Evolutionary conservation across 2,888 invertebrate species (phyloP).

Genomic region (Harmothoe impar): DNA sequence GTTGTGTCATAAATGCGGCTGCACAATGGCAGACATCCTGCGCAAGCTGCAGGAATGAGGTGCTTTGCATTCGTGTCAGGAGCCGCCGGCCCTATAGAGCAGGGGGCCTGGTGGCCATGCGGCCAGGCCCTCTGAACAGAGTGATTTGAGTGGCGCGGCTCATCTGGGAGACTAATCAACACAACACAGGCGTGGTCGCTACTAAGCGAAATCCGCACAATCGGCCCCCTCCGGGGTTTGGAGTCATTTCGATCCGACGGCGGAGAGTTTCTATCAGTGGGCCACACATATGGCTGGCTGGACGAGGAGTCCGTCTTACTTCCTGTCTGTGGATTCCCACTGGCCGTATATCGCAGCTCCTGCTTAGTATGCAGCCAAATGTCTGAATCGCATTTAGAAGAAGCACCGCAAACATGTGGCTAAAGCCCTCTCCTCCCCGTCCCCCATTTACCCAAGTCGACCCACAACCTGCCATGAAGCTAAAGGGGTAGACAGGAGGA

Average conservation of each 20-base stretch:
- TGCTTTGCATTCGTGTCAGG: slow-evolving; percentile 59
- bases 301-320: background rate
- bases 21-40: slow-evolving; percentile 59
- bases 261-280: slow-evolving; percentile 45
- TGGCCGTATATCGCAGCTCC: background rate
- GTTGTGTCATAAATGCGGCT: slow-evolving; percentile 61
- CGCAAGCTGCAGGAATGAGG: slow-evolving; percentile 43
- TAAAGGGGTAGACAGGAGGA: background rate
- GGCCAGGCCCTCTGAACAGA: slow-evolving; percentile 34
- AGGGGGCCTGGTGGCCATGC: background rate
- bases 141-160: slow-evolving; percentile 53
- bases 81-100: slow-evolving; percentile 36
- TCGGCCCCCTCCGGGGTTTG: slow-evolving; percentile 44
- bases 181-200: slow-evolving; percentile 56
- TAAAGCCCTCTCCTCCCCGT: background rate
- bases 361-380: slow-evolving; percentile 54
- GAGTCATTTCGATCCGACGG: slow-evolving; percentile 53
- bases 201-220: slow-evolving; percentile 60
- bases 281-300: slow-evolving; percentile 44
- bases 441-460: too few relatives aligned
- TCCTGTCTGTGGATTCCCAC: background rate
- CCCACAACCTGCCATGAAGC: background rate
- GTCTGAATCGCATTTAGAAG: slow-evolving; percentile 53
- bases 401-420: slow-evolving; percentile 38
- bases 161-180: slow-evolving; percentile 59